Evolutionary conservation across 2,888 invertebrate genomes (phyloP).

Genomic region (Lochmaea capreae): DNA sequence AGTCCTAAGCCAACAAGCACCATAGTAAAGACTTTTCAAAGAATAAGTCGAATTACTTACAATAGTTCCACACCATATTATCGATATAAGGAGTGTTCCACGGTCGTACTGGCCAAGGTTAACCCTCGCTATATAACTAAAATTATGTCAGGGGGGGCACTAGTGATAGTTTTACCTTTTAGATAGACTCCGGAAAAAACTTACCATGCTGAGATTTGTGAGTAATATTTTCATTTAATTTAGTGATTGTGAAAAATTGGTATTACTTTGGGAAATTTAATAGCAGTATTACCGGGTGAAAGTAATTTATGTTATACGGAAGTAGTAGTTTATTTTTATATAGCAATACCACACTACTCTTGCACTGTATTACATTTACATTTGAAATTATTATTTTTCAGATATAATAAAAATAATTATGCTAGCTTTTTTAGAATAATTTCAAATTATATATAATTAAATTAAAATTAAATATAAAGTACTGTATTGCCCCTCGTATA

Average conservation of each 20-base stretch:
- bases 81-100: slow-evolving; percentile 59
- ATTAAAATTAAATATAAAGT: too few species aligned
- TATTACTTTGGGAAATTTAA: neutral
- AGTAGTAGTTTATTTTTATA: neutral
- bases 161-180: slow-evolving; percentile 62
- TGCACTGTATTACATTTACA: too few species aligned
- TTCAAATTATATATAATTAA: too few species aligned
- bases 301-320: neutral
- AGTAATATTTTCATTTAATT: slow-evolving; percentile 52
- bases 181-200: slow-evolving; percentile 56
- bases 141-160: slow-evolving; percentile 60
- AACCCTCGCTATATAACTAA: slow-evolving; percentile 61
- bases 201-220: slow-evolving; percentile 60
- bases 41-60: slow-evolving; percentile 22
- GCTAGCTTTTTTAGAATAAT: too few species aligned
- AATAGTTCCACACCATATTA: slow-evolving; percentile 31
- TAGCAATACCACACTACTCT: too few species aligned
- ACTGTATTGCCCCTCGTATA: too few species aligned
- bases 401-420: too few species aligned
- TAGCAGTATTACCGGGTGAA: neutral
- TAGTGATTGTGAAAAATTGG: slow-evolving; percentile 5
- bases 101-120: slow-evolving; percentile 64
- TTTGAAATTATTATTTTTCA: too few species aligned
- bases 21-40: neutral
- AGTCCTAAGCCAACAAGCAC: neutral